Percentiles rank a stretch among this genome's conserved stretches.
Conservation (phyloP, 1,140 invertebrate species). For the Drosophila auraria region DNA sequence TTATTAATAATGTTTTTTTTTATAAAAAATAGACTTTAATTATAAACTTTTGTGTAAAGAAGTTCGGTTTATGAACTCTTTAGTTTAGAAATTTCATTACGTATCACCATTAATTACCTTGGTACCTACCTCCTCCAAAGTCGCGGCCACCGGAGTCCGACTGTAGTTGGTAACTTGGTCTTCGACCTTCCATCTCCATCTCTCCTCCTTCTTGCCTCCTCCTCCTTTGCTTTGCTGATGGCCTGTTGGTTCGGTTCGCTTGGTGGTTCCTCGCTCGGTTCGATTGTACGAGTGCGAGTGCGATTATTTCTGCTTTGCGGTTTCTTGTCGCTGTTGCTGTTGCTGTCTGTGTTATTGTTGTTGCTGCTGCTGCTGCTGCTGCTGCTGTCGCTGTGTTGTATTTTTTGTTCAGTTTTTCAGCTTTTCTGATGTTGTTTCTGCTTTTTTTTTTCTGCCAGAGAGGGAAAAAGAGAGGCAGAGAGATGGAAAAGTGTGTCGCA, state of each 20-base stretch:
- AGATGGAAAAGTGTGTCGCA: constrained; percentile 63
- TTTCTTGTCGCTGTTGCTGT: constrained; percentile 52
- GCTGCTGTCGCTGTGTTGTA: constrained; percentile 29
- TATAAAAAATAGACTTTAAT: too few relatives aligned
- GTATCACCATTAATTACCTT: neutral
- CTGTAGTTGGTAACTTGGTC: constrained; percentile 16
- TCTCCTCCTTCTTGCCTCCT: constrained; percentile 13
- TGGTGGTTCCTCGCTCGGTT: constrained; percentile 44
- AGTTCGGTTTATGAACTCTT: too few relatives aligned
- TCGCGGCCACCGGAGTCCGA: neutral
- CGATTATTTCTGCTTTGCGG: constrained; percentile 46
- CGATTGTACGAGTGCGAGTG: constrained; percentile 33
- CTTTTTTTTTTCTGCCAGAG: constrained; percentile 17
- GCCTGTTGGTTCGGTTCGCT: constrained; percentile 55
- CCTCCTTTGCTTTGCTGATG: constrained; percentile 43
- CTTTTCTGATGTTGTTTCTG: constrained; percentile 46
- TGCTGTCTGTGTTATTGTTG: constrained; percentile 27
- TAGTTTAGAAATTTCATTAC: too few relatives aligned
- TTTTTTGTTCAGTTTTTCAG: constrained; percentile 31
- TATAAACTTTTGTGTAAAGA: too few relatives aligned
- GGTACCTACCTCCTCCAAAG: neutral
- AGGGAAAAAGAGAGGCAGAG: constrained; percentile 8
- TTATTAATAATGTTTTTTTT: too few relatives aligned
- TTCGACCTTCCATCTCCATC: constrained; percentile 15
- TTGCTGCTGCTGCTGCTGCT: constrained; percentile 25